Percentiles rank a stretch among this genome's conserved stretches.
Evolutionary conservation across 2,888 invertebrate genomes (phyloP).

Genomic region (Dichetophora obliterata): DNA sequence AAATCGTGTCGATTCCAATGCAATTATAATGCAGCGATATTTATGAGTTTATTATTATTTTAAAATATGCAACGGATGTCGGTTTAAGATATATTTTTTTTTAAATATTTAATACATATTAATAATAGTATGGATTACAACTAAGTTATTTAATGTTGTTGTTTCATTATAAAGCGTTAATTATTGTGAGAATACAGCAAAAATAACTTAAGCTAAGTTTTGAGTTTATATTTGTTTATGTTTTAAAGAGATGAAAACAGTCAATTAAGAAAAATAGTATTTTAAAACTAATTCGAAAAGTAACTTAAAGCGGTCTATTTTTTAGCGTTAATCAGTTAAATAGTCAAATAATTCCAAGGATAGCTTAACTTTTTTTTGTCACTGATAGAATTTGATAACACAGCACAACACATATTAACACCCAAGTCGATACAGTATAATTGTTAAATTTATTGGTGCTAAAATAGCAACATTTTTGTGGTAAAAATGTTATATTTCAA

Average conservation of each 20-base stretch:
- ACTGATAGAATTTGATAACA: no score
- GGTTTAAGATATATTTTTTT: slow-evolving; percentile 26
- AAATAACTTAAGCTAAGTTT: not conserved
- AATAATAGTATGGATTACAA: slow-evolving; percentile 4
- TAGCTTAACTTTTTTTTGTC: no score
- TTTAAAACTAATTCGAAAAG: not conserved
- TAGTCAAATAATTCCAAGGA: no score
- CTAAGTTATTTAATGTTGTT: not conserved
- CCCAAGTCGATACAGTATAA: no score
- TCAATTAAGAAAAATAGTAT: slow-evolving; percentile 3
- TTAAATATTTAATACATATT: slow-evolving; percentile 12
- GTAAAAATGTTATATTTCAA: no score
- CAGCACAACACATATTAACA: no score
- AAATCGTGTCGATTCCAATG: not conserved
- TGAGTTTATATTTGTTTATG: not conserved
- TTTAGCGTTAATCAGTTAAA: no score
- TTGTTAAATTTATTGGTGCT: no score
- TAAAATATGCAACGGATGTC: slow-evolving; percentile 27
- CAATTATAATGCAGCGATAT: slow-evolving; percentile 8
- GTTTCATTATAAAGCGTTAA: not conserved
- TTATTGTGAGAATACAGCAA: not conserved
- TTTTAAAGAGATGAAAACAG: slow-evolving; percentile 1
- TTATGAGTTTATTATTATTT: slow-evolving; percentile 13
- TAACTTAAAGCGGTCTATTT: no score
- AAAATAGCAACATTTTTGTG: no score